Base-by-base conservation (phyloP, 2,888 invertebrate genomes). In the Mesochorus sp. region DNA sequence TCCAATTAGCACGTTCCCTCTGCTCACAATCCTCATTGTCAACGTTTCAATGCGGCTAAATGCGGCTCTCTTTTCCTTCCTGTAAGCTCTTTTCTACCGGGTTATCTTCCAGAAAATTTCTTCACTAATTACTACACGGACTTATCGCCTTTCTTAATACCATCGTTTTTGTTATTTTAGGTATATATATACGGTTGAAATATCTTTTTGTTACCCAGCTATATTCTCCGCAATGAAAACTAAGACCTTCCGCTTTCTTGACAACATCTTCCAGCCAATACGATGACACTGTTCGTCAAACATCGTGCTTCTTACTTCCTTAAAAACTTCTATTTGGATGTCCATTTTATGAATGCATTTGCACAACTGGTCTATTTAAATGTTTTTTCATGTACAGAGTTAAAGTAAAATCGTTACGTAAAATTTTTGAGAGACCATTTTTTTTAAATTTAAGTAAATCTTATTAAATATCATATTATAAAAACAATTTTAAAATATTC, bases 101-200 rank as follows among this genome's bases (percentile, higher is more conserved):
- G 53, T 64, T 62, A 67, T 76, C 80, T 77, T 70, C 76, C 64
- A 57, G 74, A 59, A 71, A 74, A 75, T 77, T 77, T 76, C 83
- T 82, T 82, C 78, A 68, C 80, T 82, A 85, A 84, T 85, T 85
- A 83, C 77, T 77, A 80, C 67, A 80, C 76, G 80, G 80, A 84
- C 80, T 83, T 79, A 77, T 85, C 80, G 76, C 80, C 82, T 70
- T 80, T 71, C 80, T 82, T 81, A 78, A 79, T 80, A 76, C 78
- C 70, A 55, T 79, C 75, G 70, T 77, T 74, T 74, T 71, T 71
- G 62, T 55, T 70, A 34, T 39, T 14, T 17, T 26, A 24, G 24
- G 49, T 49, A 49, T 47, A 19, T 19, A 47, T 21, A 8, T 5
- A 39, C 47, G 47, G 39, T n/a, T n/a, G n/a, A n/a, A n/a, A n/a